Evolutionary conservation across 2,113 vertebrate species (phyloP).

Genomic region (Chaenocephalus aceratus): DNA sequence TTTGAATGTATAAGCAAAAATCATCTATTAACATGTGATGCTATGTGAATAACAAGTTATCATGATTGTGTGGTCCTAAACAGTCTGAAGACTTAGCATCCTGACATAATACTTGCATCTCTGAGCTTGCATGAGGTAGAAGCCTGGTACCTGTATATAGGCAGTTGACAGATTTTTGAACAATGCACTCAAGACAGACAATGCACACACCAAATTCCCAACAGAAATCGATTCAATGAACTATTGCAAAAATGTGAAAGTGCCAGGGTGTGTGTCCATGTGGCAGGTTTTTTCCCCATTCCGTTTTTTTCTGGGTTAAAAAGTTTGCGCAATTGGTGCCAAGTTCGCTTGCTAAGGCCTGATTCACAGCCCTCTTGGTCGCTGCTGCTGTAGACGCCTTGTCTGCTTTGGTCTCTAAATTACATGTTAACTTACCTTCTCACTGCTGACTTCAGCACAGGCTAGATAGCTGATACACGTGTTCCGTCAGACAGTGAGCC

Average conservation of each 20-base stretch:
- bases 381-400: slow-evolving; percentile 26
- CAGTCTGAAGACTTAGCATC: slow-evolving; percentile 60
- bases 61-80: slow-evolving; percentile 1
- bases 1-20: not conserved
- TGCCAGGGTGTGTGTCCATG: slow-evolving; percentile 17
- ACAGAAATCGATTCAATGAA: slow-evolving; percentile 2
- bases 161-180: slow-evolving; percentile 41
- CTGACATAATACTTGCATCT: slow-evolving; percentile 46
- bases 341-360: slow-evolving; percentile 31
- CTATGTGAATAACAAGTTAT: slow-evolving; percentile 13
- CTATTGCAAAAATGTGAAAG: not conserved
- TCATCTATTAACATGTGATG: not conserved
- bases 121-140: slow-evolving; percentile 35
- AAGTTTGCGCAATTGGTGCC: slow-evolving; percentile 18
- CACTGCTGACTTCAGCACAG: slow-evolving; percentile 75
- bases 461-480: slow-evolving; percentile 78
- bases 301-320: slow-evolving; percentile 10
- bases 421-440: slow-evolving; percentile 72
- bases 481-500: slow-evolving; percentile 68
- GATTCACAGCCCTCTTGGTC: slow-evolving; percentile 29
- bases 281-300: slow-evolving; percentile 29
- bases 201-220: slow-evolving; percentile 32
- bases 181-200: slow-evolving; percentile 34
- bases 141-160: slow-evolving; percentile 32
- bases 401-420: slow-evolving; percentile 68